phyloP scores from a whole-genome alignment of 2,797 vertebrate genomes.

The Pangasius macronema region DNA sequence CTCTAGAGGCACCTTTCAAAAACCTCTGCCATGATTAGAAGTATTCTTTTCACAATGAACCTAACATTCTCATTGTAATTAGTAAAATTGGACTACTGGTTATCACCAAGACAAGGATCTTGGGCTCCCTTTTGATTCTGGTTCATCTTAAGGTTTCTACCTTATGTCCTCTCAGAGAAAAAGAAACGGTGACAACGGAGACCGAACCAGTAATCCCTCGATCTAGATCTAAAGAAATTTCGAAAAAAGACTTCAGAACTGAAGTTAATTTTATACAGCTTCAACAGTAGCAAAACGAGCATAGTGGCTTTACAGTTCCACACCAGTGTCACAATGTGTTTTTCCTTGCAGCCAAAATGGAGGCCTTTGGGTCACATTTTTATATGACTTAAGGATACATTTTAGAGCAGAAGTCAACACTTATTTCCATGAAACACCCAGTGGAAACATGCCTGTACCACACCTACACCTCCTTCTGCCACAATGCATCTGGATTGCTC shows the following conservation, averaged over 20 bases:
- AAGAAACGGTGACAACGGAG: too few species aligned
- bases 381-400: constrained; percentile 15
- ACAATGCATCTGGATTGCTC: constrained; percentile 51
- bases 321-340: constrained; percentile 8
- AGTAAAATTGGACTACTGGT: too few species aligned
- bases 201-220: too few species aligned
- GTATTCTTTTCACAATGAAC: not conserved
- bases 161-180: not conserved
- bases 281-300: not conserved
- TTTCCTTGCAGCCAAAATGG: constrained; percentile 22
- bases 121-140: not conserved
- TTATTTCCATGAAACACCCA: constrained; percentile 47
- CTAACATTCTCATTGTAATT: not conserved
- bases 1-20: not conserved
- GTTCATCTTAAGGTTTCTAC: not conserved
- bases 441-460: constrained; percentile 47
- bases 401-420: constrained; percentile 38
- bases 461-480: constrained; percentile 39
- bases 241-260: too few species aligned
- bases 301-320: not conserved
- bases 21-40: not conserved
- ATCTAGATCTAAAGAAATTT: too few species aligned
- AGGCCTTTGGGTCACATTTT: constrained; percentile 30
- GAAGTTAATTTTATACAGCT: not conserved
- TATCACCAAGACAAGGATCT: not conserved